Percentiles rank a stretch among this genome's conserved stretches.
phyloP scores from a whole-genome alignment of 2,113 vertebrate genomes.

The Ceratotherium simum region DNA sequence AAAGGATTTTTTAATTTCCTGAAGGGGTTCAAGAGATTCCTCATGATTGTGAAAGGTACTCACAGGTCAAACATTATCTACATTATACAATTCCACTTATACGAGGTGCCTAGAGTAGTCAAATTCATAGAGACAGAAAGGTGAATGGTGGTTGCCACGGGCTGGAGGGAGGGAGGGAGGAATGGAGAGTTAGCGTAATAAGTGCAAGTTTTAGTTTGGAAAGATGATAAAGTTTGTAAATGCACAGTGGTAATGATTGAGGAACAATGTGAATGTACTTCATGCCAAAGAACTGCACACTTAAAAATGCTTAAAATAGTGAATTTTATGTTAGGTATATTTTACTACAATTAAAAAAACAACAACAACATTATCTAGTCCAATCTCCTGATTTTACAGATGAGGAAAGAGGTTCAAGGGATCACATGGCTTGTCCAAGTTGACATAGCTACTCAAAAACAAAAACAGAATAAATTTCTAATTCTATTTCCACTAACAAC shows the following conservation, averaged over 20 bases:
- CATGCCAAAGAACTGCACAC: not conserved
- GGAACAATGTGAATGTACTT: not conserved
- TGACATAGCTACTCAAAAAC: not conserved
- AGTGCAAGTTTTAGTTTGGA: not conserved
- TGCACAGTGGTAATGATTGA: not conserved
- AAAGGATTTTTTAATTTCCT: constrained; percentile 5
- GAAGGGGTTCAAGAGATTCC: not conserved
- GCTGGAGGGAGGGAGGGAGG: too few relatives aligned
- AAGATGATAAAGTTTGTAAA: not conserved
- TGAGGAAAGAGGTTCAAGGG: not conserved
- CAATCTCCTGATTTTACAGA: constrained; percentile 11
- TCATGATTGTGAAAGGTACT: not conserved
- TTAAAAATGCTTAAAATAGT: not conserved
- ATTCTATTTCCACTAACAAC: constrained; percentile 24
- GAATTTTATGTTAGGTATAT: not conserved
- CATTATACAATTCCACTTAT: not conserved
- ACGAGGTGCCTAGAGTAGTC: not conserved
- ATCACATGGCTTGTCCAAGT: not conserved
- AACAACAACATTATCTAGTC: not conserved
- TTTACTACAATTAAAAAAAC: not conserved
- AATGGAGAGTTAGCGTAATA: not conserved
- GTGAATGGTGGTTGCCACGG: not conserved
- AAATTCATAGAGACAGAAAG: not conserved
- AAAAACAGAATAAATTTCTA: constrained; percentile 42
- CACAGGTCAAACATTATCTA: not conserved